Evolutionary conservation across 2,113 vertebrate species (phyloP), one percentile per base, ranked within the genome.

Genomic region (Uria aalge): DNA sequence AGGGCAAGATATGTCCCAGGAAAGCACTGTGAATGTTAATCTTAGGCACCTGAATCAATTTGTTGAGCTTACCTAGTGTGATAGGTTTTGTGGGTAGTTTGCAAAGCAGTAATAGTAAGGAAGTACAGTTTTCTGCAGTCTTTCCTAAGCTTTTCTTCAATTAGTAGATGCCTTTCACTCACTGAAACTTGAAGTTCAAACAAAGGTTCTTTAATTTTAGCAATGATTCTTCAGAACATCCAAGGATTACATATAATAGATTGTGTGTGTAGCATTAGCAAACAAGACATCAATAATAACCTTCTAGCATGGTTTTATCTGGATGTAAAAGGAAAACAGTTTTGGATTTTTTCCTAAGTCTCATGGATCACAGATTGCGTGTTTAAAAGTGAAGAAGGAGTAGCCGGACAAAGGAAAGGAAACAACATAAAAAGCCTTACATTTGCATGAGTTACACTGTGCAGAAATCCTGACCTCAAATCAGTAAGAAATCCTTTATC

Each of bases 201-300:
- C 52, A 84, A 94, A 94, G 18, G 27, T 88, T 93, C 88, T 94
- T 85, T 94, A 94, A 85, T 91, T 95, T 93, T 92, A 91, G 66
- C 62, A 62, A 16, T 73, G 73, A 85, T 92, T 92, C 67, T 88
- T 95, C 57, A 78, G 86, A 75, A 78, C 80, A 95, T 87, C 73
- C 62, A 90, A n/a, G 92, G 95, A 95, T 92, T 94, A 88, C 36
- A 4, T 75, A 27, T 59, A 94, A 91, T 91, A 92, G 92, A 87
- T 69, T 75, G 85, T 57, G 62, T 4, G 11, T 88, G 50, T 66
- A 76, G 41, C 32, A 18, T 50, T 69, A 92, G 80, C 91, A 94
- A 97, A 94, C 91, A 97, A 87, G 72, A 92, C 62, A 95, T 96
- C 94, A 95, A 14, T 92, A 94, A 95, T 97, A 97, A 96, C 94